Percentiles rank a stretch among this genome's conserved stretches.
phyloP scores from a whole-genome alignment of 2,888 invertebrate species.

The Nomada ruficornis region DNA sequence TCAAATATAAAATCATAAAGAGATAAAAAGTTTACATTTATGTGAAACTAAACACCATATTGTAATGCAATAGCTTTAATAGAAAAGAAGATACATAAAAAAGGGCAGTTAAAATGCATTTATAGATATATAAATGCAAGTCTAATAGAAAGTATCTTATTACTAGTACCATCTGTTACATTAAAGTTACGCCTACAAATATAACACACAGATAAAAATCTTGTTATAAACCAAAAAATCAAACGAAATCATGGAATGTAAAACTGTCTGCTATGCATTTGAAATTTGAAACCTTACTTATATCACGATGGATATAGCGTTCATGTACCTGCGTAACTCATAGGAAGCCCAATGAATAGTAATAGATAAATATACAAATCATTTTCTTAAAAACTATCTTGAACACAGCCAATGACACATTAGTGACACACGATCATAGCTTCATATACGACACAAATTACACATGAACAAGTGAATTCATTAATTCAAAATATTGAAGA shows the following conservation, averaged over 20 bases:
- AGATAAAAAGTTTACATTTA: background rate
- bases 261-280: conserved; percentile 46
- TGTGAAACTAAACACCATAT: conserved; percentile 1
- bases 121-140: conserved; percentile 51
- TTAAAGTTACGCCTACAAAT: conserved; percentile 47
- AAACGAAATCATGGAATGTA: conserved; percentile 29
- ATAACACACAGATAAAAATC: conserved; percentile 15
- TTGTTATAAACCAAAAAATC: conserved; percentile 30
- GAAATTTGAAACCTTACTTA: conserved; percentile 42
- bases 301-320: conserved; percentile 41
- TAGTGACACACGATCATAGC: conserved; percentile 57
- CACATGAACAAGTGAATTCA: conserved; percentile 41
- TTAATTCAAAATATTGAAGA: conserved; percentile 28
- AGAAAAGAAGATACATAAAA: background rate
- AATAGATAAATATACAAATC: conserved; percentile 53
- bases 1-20: background rate
- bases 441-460: conserved; percentile 45
- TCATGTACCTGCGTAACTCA: conserved; percentile 46
- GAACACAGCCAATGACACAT: conserved; percentile 71
- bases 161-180: conserved; percentile 32
- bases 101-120: conserved; percentile 32
- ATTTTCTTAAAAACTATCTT: conserved; percentile 64
- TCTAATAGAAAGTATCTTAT: conserved; percentile 29
- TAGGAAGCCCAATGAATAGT: conserved; percentile 63
- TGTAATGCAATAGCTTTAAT: background rate